Conservation (phyloP, 2,113 vertebrate species). For the Pelecanus crispus region DNA sequence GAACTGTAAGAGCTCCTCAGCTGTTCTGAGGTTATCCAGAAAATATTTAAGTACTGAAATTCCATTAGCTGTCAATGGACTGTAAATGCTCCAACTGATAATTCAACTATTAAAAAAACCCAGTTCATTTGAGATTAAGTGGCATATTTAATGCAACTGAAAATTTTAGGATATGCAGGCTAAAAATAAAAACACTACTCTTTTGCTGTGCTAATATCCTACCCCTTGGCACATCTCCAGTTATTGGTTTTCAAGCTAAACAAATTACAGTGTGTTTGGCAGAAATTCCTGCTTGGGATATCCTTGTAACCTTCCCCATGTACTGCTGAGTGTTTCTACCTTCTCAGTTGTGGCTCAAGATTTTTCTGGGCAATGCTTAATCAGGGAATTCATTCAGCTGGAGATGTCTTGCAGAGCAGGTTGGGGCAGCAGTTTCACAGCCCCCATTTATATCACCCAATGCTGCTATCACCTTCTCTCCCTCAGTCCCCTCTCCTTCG, state of each 20-base stretch:
- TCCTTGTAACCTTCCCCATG: neutral
- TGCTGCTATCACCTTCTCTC: neutral
- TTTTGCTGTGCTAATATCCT: neutral
- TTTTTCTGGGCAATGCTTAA: neutral
- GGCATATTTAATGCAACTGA: neutral
- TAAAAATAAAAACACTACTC: conserved; percentile 6
- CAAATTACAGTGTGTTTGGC: neutral
- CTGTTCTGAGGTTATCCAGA: conserved; percentile 34
- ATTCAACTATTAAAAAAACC: neutral
- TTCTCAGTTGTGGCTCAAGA: neutral
- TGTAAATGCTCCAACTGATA: conserved; percentile 22
- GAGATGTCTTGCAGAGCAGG: neutral
- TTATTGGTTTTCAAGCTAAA: neutral
- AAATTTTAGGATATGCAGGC: neutral
- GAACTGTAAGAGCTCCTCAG: conserved; percentile 28
- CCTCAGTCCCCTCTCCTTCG: neutral
- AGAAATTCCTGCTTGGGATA: neutral
- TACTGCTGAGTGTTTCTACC: neutral
- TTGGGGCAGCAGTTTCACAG: neutral
- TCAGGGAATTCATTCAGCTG: neutral
- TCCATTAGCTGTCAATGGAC: conserved; percentile 36
- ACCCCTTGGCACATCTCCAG: neutral
- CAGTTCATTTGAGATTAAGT: neutral
- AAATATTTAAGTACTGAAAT: conserved; percentile 43
- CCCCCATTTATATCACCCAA: neutral